Conservation (phyloP, 2,113 vertebrate genomes). For the Zosterops hypoxanthus region DNA sequence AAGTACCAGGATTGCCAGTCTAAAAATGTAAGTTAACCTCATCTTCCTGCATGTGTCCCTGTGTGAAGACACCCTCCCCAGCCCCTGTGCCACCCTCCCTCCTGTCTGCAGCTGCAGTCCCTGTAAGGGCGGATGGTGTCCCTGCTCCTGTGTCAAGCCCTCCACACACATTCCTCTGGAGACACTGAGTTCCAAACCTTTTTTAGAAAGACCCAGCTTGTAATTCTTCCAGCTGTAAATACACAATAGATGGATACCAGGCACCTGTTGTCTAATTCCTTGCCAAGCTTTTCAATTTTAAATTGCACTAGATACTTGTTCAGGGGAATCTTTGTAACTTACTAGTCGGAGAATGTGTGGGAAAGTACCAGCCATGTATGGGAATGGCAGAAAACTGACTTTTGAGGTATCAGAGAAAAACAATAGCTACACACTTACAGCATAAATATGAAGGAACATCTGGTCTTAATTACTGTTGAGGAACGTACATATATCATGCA, state of each 20-base stretch:
- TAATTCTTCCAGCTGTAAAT: constrained; percentile 6
- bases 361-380: neutral
- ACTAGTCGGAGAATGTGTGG: neutral
- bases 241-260: constrained; percentile 28
- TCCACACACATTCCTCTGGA: neutral
- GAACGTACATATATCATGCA: neutral
- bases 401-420: constrained; percentile 4
- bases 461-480: constrained; percentile 25
- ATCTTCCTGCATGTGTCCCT: neutral
- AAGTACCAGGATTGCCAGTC: neutral
- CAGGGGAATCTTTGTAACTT: neutral
- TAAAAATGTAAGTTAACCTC: neutral
- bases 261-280: constrained; percentile 31
- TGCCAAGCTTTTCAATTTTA: constrained; percentile 17
- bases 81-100: neutral
- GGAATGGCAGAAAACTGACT: constrained; percentile 29
- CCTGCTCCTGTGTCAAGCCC: neutral
- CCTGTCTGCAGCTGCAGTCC: neutral
- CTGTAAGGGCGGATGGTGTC: neutral
- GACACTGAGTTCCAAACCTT: constrained; percentile 20
- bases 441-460: neutral
- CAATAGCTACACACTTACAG: neutral
- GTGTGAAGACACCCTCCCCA: neutral
- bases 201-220: constrained; percentile 33
- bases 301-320: constrained; percentile 21